A percentile compares a stretch with the other conserved stretches of the same genome.
These are phyloP conservation scores for Cerastis leucographa DNA, from an alignment of 2,888 invertebrate species.

Conservation along the genomic window DNA sequence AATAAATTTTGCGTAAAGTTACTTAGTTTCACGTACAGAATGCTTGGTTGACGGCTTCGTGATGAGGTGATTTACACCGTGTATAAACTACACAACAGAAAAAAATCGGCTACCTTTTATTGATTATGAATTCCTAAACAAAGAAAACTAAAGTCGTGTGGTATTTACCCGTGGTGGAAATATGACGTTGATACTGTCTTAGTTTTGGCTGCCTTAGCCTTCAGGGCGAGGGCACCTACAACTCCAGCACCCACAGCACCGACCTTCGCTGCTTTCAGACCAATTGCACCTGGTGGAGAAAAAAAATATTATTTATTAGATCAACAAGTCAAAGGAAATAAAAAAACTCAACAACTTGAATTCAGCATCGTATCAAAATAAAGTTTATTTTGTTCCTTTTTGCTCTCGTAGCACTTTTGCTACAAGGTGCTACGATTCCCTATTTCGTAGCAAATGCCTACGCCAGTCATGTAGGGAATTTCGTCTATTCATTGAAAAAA, in stretches of 20 bases:
- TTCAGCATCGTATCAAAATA: neutral
- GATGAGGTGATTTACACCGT: no score
- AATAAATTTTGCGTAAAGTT: no score
- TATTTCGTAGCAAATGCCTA: conserved; percentile 40
- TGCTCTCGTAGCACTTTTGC: conserved; percentile 28
- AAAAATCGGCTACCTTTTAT: neutral
- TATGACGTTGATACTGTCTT: conserved; percentile 63
- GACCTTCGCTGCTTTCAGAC: conserved; percentile 85
- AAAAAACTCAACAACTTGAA: neutral
- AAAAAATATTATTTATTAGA: neutral
- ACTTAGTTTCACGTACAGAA: no score
- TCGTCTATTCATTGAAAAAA: neutral
- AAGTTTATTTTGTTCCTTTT: neutral
- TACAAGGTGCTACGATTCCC: conserved; percentile 34
- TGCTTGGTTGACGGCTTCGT: no score
- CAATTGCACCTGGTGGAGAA: conserved; percentile 76
- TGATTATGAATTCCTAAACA: neutral
- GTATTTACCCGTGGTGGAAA: conserved; percentile 63
- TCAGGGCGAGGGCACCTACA: conserved; percentile 83
- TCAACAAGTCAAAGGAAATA: neutral
- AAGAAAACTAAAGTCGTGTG: neutral
- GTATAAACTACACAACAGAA: neutral
- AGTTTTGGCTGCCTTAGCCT: conserved; percentile 77
- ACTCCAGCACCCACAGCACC: conserved; percentile 80
- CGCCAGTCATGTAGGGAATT: neutral